Base-by-base conservation (phyloP, 2,797 vertebrate genomes). In the Gymnopithys bicolor region DNA sequence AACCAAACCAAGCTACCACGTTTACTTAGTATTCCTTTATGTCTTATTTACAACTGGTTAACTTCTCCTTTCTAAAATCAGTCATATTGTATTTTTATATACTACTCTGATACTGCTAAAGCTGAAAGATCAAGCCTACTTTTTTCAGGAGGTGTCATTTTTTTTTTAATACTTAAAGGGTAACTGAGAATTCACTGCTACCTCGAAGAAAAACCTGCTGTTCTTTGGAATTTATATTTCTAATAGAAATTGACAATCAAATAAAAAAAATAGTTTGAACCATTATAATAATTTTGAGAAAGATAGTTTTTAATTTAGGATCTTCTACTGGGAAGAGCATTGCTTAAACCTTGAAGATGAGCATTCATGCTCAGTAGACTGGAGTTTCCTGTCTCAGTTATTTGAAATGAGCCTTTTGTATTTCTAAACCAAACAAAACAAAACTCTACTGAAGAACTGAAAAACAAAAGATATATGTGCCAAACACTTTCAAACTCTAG, bases 211-310 rank as follows among this genome's bases (percentile, higher is more conserved):
- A 80, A 46, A 7, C 3, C 16, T 52, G 39, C 22, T 85, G 60
- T 59, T 64, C 56, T 93, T 82, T 94, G 58, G 11, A 60, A 75
- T 59, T 95, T 93, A 52, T 73, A 46, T 90, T 97, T 94, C 74
- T 81, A 92, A 92, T 74, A 81, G 33, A 94, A 97, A 96, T 19
- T 87, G 48, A 88, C 78, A 84, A 76, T 76, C 55, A 89, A 93
- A 95, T 92, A 85, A 69, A 19, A 69, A 19, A 39, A 63, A 74
- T 24, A 85, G 33, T 93, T 96, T 92, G 89, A 95, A 82, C 30
- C 14, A 73, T 83, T 82, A 66, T 91, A 85, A 64, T 76, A 82
- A 92, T 63, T 59, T 67, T 76, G 11, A 85, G 25, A 37, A 56
- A 59, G 6, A 14, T 25, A 37, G 17, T 68, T 62, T 84, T 82